Evolutionary conservation across 2,888 invertebrate species (phyloP).

Genomic region (Saturnia pavonia): DNA sequence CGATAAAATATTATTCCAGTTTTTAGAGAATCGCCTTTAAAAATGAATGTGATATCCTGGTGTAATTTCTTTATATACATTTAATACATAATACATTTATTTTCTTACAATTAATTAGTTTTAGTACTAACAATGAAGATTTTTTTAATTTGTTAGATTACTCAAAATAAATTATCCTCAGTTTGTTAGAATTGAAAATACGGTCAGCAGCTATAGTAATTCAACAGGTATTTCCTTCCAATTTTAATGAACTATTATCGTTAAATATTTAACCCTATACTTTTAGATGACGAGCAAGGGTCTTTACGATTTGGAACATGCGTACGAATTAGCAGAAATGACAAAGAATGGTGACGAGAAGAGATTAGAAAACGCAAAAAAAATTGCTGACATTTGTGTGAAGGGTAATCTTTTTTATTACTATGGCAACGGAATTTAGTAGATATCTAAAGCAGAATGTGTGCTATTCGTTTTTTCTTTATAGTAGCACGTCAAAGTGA

Average conservation of each 20-base stretch:
- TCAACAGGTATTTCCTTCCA: neutral
- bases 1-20: too few relatives aligned
- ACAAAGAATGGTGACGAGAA: constrained; percentile 61
- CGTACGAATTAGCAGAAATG: constrained; percentile 58
- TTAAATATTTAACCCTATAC: constrained; percentile 3
- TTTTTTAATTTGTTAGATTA: neutral
- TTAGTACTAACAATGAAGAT: neutral
- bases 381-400: constrained; percentile 59
- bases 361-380: constrained; percentile 55
- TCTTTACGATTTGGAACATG: constrained; percentile 51
- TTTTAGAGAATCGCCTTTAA: too few relatives aligned
- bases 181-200: neutral
- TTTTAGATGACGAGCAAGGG: constrained; percentile 57
- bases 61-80: too few relatives aligned
- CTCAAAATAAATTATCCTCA: neutral
- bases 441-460: neutral
- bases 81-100: too few relatives aligned
- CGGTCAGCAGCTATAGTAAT: neutral
- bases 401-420: constrained; percentile 48
- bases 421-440: neutral
- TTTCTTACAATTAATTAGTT: too few relatives aligned
- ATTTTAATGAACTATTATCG: constrained; percentile 20
- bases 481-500: too few relatives aligned
- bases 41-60: too few relatives aligned
- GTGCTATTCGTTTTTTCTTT: too few relatives aligned